Evolutionary conservation across 2,888 invertebrate species (phyloP).

Genomic region (Rotaria macrura): DNA sequence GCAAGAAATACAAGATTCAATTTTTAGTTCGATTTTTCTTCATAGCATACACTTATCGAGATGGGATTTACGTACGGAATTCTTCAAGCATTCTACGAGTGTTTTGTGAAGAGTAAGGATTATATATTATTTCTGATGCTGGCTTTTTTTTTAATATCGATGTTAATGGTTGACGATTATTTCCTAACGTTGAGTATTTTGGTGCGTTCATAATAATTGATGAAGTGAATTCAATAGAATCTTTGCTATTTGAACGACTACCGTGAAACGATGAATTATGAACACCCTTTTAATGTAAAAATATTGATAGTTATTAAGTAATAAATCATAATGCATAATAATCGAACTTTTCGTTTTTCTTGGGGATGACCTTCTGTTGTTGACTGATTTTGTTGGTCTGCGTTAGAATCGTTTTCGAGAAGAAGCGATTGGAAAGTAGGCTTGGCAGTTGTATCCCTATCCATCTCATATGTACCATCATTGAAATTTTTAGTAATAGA

Average conservation of each 20-base stretch:
- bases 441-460: neutral
- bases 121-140: neutral
- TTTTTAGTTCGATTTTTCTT: too few relatives aligned
- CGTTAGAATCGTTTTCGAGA: neutral
- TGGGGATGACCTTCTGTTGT: neutral
- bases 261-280: too few relatives aligned
- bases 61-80: neutral
- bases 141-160: neutral
- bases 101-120: neutral
- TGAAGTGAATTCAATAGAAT: neutral
- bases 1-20: too few relatives aligned
- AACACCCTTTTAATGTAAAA: neutral
- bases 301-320: neutral
- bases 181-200: neutral
- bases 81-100: neutral
- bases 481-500: neutral
- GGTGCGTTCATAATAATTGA: neutral
- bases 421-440: neutral
- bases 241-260: too few relatives aligned
- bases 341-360: neutral
- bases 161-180: neutral
- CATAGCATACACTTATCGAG: too few relatives aligned
- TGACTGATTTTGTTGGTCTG: too few relatives aligned
- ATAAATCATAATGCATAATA: too few relatives aligned
- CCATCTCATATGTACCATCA: neutral